Evolutionary conservation across 1,140 invertebrate species (phyloP).

Genomic region (Apis cerana): DNA sequence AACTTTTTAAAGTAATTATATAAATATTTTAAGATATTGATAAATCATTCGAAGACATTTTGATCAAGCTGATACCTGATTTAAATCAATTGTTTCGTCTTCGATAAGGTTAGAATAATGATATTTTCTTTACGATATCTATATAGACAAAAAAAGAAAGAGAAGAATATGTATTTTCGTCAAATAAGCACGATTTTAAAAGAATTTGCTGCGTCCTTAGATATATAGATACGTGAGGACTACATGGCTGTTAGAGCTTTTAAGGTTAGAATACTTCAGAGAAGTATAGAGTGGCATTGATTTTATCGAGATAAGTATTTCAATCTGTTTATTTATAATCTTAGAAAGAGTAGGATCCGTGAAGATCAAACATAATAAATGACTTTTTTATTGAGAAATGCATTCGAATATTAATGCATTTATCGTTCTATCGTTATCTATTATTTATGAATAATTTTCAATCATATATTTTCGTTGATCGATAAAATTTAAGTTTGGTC

Average conservation of each 20-base stretch:
- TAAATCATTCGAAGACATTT: neutral
- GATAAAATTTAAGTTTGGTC: neutral
- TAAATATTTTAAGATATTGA: neutral
- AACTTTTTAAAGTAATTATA: neutral
- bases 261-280: conserved; percentile 14
- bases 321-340: conserved; percentile 8
- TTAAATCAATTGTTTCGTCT: neutral
- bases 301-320: conserved; percentile 30
- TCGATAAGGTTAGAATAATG: conserved; percentile 5
- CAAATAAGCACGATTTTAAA: neutral
- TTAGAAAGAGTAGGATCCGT: neutral
- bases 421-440: neutral
- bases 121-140: conserved; percentile 15
- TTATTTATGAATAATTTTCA: too few species aligned
- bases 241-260: neutral
- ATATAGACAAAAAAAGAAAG: neutral
- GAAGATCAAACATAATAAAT: neutral
- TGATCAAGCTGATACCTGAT: too few species aligned
- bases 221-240: neutral
- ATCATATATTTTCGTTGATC: neutral
- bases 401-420: neutral
- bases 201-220: neutral
- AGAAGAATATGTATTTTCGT: conserved; percentile 14
- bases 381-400: neutral
- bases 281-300: conserved; percentile 28